A percentile compares a stretch with the other conserved stretches of the same genome.
These are phyloP conservation scores for Danaus plexippus DNA, from an alignment of 1,140 invertebrate species.

Conservation along the genomic window DNA sequence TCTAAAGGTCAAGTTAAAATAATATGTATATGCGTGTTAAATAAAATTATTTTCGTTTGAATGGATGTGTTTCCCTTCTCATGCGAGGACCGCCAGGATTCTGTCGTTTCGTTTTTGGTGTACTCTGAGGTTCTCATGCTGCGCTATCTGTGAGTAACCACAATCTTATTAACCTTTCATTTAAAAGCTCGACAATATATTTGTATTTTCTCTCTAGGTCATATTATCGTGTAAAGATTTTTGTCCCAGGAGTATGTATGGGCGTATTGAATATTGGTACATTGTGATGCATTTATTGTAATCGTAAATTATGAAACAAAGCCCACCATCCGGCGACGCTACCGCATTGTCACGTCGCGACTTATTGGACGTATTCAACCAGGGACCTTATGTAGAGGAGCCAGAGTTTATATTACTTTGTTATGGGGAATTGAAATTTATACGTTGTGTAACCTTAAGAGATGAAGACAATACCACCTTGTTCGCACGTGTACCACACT, in stretches of 20 bases:
- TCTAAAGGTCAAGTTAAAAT: too few relatives aligned
- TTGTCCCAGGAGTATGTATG: conserved; percentile 4
- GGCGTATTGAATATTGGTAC: conserved; percentile 12
- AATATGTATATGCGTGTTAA: too few relatives aligned
- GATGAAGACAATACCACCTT: conserved; percentile 38
- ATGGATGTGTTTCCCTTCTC: too few relatives aligned
- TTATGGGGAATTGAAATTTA: conserved; percentile 9
- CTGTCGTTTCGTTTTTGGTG: too few relatives aligned
- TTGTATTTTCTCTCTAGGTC: too few relatives aligned
- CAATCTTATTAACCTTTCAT: too few relatives aligned
- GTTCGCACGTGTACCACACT: conserved; percentile 36
- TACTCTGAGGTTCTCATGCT: too few relatives aligned
- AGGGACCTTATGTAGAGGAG: background rate
- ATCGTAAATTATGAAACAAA: conserved; percentile 12
- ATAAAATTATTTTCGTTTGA: too few relatives aligned
- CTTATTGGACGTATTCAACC: background rate
- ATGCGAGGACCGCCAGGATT: too few relatives aligned
- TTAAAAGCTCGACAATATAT: too few relatives aligned
- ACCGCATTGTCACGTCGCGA: conserved; percentile 18
- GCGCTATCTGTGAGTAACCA: too few relatives aligned
- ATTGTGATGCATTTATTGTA: conserved; percentile 4
- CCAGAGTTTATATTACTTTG: conserved; percentile 5
- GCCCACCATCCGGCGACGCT: conserved; percentile 14
- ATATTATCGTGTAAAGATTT: too few relatives aligned
- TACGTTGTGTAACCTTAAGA: conserved; percentile 23